Percentiles rank a stretch among this genome's conserved stretches.
Conservation (phyloP, 37 sponge, comb jelly and placozoan genomes). For the Chondrilla cf. caribensis region DNA sequence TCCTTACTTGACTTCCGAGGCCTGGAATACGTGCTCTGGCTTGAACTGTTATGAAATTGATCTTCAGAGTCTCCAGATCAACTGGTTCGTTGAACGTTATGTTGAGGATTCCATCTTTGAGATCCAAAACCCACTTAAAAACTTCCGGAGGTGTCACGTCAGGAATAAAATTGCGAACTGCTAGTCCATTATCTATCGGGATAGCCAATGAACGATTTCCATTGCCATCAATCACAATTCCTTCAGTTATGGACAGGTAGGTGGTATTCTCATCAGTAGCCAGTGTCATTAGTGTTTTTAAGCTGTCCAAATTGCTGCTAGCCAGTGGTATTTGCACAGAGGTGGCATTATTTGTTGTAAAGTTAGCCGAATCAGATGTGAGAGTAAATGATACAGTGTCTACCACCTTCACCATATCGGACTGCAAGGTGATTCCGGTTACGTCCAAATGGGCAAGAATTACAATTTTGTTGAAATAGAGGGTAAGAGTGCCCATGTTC, state of each 20-base stretch:
- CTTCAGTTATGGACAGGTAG: slow-evolving; percentile 41
- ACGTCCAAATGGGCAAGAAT: slow-evolving; percentile 34
- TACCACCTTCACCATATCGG: not conserved
- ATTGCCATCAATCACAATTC: slow-evolving; percentile 59
- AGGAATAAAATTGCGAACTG: slow-evolving; percentile 6
- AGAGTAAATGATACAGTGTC: slow-evolving; percentile 46
- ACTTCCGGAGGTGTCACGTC: slow-evolving; percentile 52
- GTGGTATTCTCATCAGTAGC: slow-evolving; percentile 63
- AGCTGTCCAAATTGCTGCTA: slow-evolving; percentile 54
- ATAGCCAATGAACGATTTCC: slow-evolving; percentile 30
- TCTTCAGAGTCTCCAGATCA: slow-evolving; percentile 28
- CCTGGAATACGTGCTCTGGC: too few relatives aligned
- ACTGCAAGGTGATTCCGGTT: slow-evolving; percentile 60
- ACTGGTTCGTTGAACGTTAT: slow-evolving; percentile 71
- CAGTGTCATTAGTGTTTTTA: slow-evolving; percentile 45
- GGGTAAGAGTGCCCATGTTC: slow-evolving; percentile 37
- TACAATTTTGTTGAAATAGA: slow-evolving; percentile 76
- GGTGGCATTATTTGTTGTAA: slow-evolving; percentile 37
- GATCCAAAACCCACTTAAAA: slow-evolving; percentile 45
- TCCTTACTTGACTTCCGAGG: too few relatives aligned
- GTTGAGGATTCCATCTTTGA: slow-evolving; percentile 49
- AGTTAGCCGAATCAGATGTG: slow-evolving; percentile 59
- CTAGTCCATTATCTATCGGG: not conserved
- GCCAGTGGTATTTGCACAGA: slow-evolving; percentile 43
- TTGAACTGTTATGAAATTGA: slow-evolving; percentile 52